Percentiles rank a stretch among this genome's conserved stretches.
Conservation (phyloP, 1,140 invertebrate genomes). For the Drosophila insularis region DNA sequence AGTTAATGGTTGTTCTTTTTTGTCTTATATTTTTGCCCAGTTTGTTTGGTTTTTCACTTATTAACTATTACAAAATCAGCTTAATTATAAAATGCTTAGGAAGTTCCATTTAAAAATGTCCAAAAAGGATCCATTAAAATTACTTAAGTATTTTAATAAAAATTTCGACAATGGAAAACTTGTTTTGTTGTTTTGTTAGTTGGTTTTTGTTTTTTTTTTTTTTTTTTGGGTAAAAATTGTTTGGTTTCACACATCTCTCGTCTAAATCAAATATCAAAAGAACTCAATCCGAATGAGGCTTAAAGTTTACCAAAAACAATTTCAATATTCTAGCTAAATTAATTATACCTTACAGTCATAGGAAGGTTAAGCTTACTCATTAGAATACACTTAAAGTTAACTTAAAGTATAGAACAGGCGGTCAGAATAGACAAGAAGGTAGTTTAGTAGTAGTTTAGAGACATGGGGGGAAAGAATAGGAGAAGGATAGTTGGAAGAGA, state of each 20-base stretch:
- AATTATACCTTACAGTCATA: constrained; percentile 44
- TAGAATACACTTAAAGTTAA: constrained; percentile 22
- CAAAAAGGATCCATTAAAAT: constrained; percentile 54
- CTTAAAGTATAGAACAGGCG: constrained; percentile 43
- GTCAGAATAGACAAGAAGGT: constrained; percentile 55
- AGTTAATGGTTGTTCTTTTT: constrained; percentile 1
- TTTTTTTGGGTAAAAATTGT: constrained; percentile 34
- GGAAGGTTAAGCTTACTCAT: constrained; percentile 52
- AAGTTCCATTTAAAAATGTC: constrained; percentile 47
- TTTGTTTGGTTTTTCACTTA: constrained; percentile 31
- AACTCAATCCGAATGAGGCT: constrained; percentile 32
- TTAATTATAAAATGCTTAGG: constrained; percentile 38
- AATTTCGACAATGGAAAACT: constrained; percentile 67
- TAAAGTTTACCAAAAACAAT: constrained; percentile 65
- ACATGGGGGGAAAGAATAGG: constrained; percentile 33
- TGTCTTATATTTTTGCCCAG: neutral
- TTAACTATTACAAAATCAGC: constrained; percentile 42
- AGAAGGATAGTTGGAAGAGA: constrained; percentile 65
- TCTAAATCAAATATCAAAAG: constrained; percentile 42
- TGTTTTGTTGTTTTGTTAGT: constrained; percentile 73
- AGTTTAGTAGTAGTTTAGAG: neutral
- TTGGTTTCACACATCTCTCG: constrained; percentile 41
- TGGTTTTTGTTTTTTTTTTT: too few species aligned
- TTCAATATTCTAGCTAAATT: constrained; percentile 78
- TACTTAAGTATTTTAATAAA: constrained; percentile 52